Evolutionary conservation across 1,140 invertebrate species (phyloP).

Genomic region (Mycetomoellerius zeteki): DNA sequence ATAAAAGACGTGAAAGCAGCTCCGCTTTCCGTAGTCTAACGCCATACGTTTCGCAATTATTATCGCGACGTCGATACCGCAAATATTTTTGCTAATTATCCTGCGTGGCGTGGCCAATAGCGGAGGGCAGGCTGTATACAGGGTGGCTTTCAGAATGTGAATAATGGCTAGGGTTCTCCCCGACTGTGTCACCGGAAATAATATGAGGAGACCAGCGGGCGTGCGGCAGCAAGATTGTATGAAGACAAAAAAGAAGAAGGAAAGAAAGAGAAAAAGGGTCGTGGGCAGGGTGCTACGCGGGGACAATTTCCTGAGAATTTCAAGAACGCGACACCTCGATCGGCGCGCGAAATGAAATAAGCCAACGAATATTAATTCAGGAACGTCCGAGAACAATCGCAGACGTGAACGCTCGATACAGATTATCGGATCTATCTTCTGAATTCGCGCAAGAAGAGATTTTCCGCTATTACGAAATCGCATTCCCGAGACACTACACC

Average conservation of each 20-base stretch:
- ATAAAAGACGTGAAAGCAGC: conserved; percentile 32
- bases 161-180: conserved; percentile 29
- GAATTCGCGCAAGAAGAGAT: conserved; percentile 27
- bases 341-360: conserved; percentile 79
- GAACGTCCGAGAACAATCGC: conserved; percentile 44
- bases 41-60: conserved; percentile 62
- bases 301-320: conserved; percentile 78
- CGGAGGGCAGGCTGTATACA: conserved; percentile 1
- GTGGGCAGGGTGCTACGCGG: background rate
- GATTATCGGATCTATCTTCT: conserved; percentile 66
- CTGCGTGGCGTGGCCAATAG: conserved; percentile 36
- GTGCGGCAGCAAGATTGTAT: background rate
- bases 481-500: conserved; percentile 47
- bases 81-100: conserved; percentile 77
- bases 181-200: conserved; percentile 63
- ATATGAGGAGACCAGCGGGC: conserved; percentile 57
- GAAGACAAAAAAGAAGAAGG: conserved; percentile 13
- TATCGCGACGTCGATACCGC: conserved; percentile 40
- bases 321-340: conserved; percentile 78
- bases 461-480: conserved; percentile 25
- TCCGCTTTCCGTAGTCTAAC: background rate
- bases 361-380: conserved; percentile 79
- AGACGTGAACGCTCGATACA: conserved; percentile 67
- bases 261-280: conserved; percentile 57
- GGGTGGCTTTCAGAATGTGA: conserved; percentile 67